Percentiles rank a stretch among this genome's conserved stretches.
These are phyloP conservation scores for Adineta ricciae DNA, from an alignment of 2,888 invertebrate genomes.

Conservation along the genomic window DNA sequence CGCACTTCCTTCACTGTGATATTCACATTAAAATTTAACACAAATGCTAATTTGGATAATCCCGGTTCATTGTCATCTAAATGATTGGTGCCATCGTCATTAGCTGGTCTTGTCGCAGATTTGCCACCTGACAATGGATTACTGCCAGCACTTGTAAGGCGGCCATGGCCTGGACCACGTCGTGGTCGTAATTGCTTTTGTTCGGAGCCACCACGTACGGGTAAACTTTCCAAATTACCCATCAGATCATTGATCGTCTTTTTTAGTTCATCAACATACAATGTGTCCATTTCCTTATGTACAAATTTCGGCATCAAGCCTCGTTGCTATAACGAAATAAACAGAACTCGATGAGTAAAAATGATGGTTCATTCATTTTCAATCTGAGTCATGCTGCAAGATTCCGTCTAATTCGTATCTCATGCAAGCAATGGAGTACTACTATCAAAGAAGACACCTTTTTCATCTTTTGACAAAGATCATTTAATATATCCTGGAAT, in stretches of 20 bases:
- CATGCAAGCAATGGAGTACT: conserved; percentile 35
- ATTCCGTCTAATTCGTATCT: background rate
- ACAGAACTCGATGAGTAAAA: background rate
- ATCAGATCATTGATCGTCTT: conserved; percentile 93
- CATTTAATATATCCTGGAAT: conserved; percentile 5
- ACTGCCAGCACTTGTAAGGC: background rate
- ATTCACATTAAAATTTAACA: conserved; percentile 60
- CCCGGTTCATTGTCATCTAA: conserved; percentile 81
- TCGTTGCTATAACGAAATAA: conserved; percentile 61
- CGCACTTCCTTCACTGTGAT: conserved; percentile 98
- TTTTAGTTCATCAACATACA: conserved; percentile 94
- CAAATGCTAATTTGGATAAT: conserved; percentile 93
- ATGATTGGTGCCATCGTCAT: conserved; percentile 24
- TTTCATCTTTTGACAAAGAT: background rate
- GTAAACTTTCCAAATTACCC: conserved; percentile 95
- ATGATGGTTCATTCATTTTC: too few species aligned
- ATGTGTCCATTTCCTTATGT: conserved; percentile 98
- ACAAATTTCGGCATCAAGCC: conserved; percentile 98
- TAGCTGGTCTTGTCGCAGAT: background rate
- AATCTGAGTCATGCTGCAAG: background rate
- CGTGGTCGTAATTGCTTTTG: conserved; percentile 26
- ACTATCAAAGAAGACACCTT: background rate
- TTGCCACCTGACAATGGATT: background rate
- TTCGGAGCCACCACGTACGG: conserved; percentile 58
- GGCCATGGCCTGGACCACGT: background rate